Percentiles rank a stretch among this genome's conserved stretches.
Evolutionary conservation across 2,113 vertebrate species (phyloP).

Genomic region (Ellobius talpinus): DNA sequence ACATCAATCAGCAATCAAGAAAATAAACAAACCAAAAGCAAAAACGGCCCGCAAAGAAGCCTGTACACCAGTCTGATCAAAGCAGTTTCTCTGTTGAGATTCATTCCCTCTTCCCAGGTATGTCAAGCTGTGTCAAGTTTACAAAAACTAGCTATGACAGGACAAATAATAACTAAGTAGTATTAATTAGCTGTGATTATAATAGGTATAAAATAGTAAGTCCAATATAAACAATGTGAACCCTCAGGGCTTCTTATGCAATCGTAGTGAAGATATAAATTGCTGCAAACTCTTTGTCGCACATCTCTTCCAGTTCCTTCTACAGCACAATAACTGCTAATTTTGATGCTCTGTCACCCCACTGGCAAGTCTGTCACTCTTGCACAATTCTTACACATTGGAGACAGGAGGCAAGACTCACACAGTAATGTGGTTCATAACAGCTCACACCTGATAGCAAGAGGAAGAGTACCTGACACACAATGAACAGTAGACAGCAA

Average conservation of each 20-base stretch:
- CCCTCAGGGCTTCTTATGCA: not conserved
- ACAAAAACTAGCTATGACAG: not conserved
- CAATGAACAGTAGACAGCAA: not conserved
- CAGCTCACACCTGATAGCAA: not conserved
- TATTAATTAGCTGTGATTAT: not conserved
- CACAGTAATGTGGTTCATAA: not conserved
- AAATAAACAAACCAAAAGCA: not conserved
- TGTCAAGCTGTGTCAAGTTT: not conserved
- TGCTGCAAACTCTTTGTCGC: not conserved
- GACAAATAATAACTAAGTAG: not conserved
- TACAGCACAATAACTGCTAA: not conserved
- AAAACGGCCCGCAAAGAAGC: not conserved
- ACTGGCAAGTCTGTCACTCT: not conserved
- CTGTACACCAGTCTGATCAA: not conserved
- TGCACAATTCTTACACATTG: not conserved
- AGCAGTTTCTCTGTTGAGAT: not conserved
- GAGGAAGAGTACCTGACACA: not conserved
- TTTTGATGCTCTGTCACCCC: not conserved
- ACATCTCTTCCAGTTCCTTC: not conserved
- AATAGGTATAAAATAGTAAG: not conserved
- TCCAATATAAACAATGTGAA: not conserved
- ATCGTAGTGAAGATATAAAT: not conserved
- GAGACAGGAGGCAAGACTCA: not conserved
- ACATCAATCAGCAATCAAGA: not conserved
- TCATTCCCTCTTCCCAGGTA: not conserved